Percentiles rank a stretch among this genome's conserved stretches.
Evolutionary conservation across 1,140 invertebrate genomes (phyloP).

Genomic region (Lepidurus apus): DNA sequence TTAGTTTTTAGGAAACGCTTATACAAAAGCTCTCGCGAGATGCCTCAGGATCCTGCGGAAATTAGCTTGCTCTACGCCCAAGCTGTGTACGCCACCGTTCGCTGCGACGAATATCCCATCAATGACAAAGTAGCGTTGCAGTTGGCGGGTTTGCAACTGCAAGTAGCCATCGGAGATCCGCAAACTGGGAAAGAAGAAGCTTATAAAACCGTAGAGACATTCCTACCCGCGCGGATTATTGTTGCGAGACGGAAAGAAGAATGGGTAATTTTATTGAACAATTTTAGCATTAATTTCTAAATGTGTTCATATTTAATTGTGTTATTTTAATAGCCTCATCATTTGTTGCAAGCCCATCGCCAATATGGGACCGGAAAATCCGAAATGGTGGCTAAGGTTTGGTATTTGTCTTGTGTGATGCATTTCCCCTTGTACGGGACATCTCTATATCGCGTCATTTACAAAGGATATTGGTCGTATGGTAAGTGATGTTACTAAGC

Average conservation of each 20-base stretch:
- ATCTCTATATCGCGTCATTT: constrained; percentile 85
- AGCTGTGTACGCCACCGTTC: constrained; percentile 88
- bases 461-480: constrained; percentile 87
- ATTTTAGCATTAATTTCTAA: neutral
- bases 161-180: constrained; percentile 84
- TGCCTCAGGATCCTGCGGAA: constrained; percentile 94
- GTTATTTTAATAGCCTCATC: neutral
- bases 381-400: constrained; percentile 84
- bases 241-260: constrained; percentile 65
- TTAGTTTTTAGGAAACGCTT: constrained; percentile 88
- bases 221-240: constrained; percentile 70
- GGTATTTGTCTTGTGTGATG: constrained; percentile 93
- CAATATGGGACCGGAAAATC: constrained; percentile 86
- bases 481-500: constrained; percentile 48
- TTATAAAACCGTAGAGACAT: constrained; percentile 73
- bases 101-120: constrained; percentile 90
- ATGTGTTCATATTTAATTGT: neutral
- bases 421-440: constrained; percentile 94
- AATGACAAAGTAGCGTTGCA: constrained; percentile 91
- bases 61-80: constrained; percentile 91
- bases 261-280: constrained; percentile 53
- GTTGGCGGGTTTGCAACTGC: constrained; percentile 85
- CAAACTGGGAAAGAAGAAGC: constrained; percentile 45
- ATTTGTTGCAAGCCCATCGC: constrained; percentile 72
- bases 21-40: constrained; percentile 77